Evolutionary conservation across 2,797 vertebrate genomes (phyloP).

Genomic region (Pseudomugil tenellus): DNA sequence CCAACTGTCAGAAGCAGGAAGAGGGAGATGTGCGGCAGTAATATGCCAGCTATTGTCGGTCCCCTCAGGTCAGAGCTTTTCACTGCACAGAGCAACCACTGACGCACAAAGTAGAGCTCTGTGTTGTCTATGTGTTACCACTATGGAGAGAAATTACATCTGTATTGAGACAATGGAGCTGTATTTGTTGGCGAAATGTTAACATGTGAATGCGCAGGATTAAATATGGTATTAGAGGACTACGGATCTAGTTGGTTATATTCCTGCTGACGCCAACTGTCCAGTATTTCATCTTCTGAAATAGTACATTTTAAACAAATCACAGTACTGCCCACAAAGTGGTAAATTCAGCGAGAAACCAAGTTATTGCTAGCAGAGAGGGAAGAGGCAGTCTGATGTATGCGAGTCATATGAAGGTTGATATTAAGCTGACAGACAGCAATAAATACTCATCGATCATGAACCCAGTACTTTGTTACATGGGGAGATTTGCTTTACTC

Average conservation of each 20-base stretch:
- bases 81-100: conserved; percentile 34
- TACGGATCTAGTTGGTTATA: conserved; percentile 11
- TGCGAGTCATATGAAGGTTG: conserved; percentile 21
- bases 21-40: conserved; percentile 43
- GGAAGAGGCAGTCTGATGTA: conserved; percentile 4
- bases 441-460: conserved; percentile 42
- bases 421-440: conserved; percentile 51
- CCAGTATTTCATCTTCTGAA: conserved; percentile 5
- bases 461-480: conserved; percentile 7
- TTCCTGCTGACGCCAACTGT: conserved; percentile 6
- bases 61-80: conserved; percentile 67
- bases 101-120: conserved; percentile 39
- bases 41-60: conserved; percentile 46
- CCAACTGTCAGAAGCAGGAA: conserved; percentile 64
- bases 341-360: neutral
- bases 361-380: conserved; percentile 6
- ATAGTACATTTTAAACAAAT: conserved; percentile 16
- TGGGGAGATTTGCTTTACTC: conserved; percentile 1
- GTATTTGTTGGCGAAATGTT: conserved; percentile 46
- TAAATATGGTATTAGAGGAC: conserved; percentile 9
- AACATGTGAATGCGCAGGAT: conserved; percentile 15
- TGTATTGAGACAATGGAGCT: conserved; percentile 45
- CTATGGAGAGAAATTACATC: conserved; percentile 41
- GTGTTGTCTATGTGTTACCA: conserved; percentile 1
- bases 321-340: neutral